Evolutionary conservation across 2,888 invertebrate species (phyloP), one percentile per base, ranked within the genome.

Genomic region (Ochropleura leucogaster): DNA sequence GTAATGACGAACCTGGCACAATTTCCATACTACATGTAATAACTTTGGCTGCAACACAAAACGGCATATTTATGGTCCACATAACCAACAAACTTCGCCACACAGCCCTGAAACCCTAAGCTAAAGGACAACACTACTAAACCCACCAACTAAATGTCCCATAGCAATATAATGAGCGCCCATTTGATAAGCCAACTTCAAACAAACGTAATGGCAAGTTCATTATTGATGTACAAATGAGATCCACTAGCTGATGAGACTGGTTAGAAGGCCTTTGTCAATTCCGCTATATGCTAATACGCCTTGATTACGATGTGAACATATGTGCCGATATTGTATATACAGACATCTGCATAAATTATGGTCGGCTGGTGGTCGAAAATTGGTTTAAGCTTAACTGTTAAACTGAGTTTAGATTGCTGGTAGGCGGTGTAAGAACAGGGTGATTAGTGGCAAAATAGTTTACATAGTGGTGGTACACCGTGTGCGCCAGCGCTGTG

Each of bases 251-350:
- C 68, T 85, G 81, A 77, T 79, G 85, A 74, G 81, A 80, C 78
- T 88, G 87, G 88, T 89, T 88, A 90, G 85, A 79, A 73, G 74
- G 80, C 88, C 88, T 89, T 90, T 90, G 90, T 90, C 89, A 86
- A 87, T 90, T 86, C 84, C 74, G 83, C 74, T 89, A 83, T 88
- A 90, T 90, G 89, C 83, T 87, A 89, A 90, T 90, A 86, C 76
- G 67, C 73, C 85, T 88, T 89, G 88, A 91, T 90, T 90, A 89
- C 83, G 68, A 83, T 74, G 74, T 80, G 83, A 82, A 78, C 79
- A 80, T 83, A 70, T 80, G 80, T 64, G 63, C 69, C 55, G 53
- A 71, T 80, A 77, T 76, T 82, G 74, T 82, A 66, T 74, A 75
- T 66, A 68, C 46, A 60, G 60, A 77, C 59, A 80, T 75, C 68